Evolutionary conservation across 2,113 vertebrate species (phyloP).

Genomic region (Bambusicola thoracicus): DNA sequence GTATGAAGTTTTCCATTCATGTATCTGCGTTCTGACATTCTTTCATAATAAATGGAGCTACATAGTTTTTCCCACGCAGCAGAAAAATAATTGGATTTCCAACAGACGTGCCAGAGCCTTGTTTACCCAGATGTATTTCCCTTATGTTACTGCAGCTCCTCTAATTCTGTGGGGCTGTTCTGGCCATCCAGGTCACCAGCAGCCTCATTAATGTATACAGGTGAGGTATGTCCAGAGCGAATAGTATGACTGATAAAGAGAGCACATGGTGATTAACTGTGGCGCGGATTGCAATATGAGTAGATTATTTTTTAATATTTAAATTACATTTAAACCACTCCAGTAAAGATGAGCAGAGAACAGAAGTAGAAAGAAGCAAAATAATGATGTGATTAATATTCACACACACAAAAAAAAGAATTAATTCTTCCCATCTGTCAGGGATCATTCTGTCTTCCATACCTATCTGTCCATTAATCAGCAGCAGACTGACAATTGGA

Average conservation of each 20-base stretch:
- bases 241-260: background rate
- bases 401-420: background rate
- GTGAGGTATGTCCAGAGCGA: background rate
- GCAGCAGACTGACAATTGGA: background rate
- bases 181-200: background rate
- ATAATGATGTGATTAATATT: slow-evolving; percentile 50
- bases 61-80: background rate
- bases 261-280: background rate
- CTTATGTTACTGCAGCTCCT: background rate
- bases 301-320: background rate
- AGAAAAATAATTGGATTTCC: slow-evolving; percentile 36
- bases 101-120: background rate
- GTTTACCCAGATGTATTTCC: slow-evolving; percentile 1
- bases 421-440: slow-evolving; percentile 4
- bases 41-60: background rate
- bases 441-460: background rate
- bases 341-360: background rate
- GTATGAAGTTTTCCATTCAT: background rate
- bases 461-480: slow-evolving; percentile 31
- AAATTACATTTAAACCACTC: background rate
- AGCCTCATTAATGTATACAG: slow-evolving; percentile 53
- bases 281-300: background rate
- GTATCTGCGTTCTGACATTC: background rate
- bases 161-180: slow-evolving; percentile 26
- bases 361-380: background rate